Conservation (phyloP, 2,113 vertebrate genomes). For the Serilophus lunatus region DNA sequence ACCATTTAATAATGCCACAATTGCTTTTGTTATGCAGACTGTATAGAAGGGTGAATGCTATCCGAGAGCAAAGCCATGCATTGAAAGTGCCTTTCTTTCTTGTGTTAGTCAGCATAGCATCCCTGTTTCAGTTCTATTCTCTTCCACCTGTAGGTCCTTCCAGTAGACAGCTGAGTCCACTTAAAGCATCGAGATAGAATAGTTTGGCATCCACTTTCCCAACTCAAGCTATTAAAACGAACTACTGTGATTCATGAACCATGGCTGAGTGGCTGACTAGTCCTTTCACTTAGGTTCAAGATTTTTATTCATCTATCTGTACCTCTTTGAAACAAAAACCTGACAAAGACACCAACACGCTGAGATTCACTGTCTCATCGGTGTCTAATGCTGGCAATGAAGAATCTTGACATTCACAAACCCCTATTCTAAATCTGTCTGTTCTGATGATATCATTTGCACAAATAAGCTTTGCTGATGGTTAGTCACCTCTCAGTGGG, state of each 20-base stretch:
- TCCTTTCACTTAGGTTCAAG: slow-evolving; percentile 49
- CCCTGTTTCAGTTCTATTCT: neutral
- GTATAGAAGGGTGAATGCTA: slow-evolving; percentile 28
- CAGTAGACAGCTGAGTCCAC: neutral
- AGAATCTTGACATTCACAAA: slow-evolving; percentile 40
- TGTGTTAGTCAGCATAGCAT: slow-evolving; percentile 24
- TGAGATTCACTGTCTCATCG: slow-evolving; percentile 29
- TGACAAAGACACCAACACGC: slow-evolving; percentile 30
- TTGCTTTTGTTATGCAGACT: slow-evolving; percentile 44
- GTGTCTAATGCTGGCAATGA: neutral
- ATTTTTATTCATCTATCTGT: slow-evolving; percentile 40
- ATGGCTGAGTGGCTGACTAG: slow-evolving; percentile 24
- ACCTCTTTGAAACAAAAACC: slow-evolving; percentile 55
- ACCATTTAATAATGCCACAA: slow-evolving; percentile 36
- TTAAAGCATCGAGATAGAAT: neutral
- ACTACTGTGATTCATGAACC: slow-evolving; percentile 63
- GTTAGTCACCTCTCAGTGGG: neutral
- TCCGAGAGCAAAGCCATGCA: neutral
- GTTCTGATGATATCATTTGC: slow-evolving; percentile 34
- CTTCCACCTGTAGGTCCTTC: neutral
- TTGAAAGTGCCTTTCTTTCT: neutral
- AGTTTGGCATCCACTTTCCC: neutral
- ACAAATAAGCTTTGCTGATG: neutral
- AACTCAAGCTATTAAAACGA: slow-evolving; percentile 19
- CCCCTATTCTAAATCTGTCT: neutral